phyloP scores from a whole-genome alignment of 2,888 invertebrate genomes.

The Augochlorella aurata region DNA sequence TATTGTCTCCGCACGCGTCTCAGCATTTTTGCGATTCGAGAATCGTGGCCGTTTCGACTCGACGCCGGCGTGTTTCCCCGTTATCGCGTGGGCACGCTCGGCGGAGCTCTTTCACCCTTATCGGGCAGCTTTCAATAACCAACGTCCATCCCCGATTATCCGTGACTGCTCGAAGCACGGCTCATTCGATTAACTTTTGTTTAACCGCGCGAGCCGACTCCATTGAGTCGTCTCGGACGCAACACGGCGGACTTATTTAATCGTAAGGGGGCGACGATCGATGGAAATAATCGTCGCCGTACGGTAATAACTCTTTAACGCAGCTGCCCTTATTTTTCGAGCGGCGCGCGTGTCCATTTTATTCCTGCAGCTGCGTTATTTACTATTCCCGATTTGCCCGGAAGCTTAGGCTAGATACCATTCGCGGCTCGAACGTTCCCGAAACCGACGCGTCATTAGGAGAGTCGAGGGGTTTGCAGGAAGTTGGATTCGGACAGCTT shows the following conservation, averaged over 20 bases:
- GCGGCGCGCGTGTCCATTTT: conserved; percentile 18
- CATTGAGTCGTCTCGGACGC: conserved; percentile 2
- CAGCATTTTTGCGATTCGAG: not conserved
- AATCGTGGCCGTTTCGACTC: not conserved
- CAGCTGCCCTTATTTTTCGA: conserved; percentile 45
- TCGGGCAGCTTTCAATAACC: not conserved
- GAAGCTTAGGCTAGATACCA: not conserved
- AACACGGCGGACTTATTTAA: not conserved
- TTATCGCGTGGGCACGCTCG: not conserved
- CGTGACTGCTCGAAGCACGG: not conserved
- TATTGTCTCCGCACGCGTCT: not conserved
- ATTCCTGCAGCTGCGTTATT: conserved; percentile 51
- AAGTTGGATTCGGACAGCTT: not conserved
- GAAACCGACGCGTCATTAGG: too few relatives aligned
- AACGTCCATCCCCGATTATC: not conserved
- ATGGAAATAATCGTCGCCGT: conserved; percentile 27
- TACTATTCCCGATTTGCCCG: conserved; percentile 42
- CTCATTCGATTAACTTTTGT: conserved; percentile 9
- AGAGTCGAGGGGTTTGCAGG: too few relatives aligned
- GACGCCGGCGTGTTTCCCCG: too few relatives aligned
- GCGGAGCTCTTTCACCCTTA: not conserved
- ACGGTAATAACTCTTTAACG: conserved; percentile 33
- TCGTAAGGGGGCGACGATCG: conserved; percentile 20
- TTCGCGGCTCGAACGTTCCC: not conserved
- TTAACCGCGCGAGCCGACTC: not conserved